Conservation (phyloP, 2,888 invertebrate species). For the Stratiomys singularior region DNA sequence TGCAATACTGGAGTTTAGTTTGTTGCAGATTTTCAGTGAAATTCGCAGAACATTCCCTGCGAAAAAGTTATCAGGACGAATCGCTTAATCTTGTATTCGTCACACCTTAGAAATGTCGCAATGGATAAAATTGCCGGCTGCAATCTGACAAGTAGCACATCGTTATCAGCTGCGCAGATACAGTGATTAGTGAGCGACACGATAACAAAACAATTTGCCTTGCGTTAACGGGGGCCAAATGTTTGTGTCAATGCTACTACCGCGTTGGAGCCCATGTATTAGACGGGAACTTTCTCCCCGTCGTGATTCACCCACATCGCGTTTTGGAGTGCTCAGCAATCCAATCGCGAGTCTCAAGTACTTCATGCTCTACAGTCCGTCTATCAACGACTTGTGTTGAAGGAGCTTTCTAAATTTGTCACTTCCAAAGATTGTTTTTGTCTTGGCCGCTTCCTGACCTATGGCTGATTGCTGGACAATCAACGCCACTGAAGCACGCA, state of each 20-base stretch:
- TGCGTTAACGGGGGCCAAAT: neutral
- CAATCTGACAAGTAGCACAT: neutral
- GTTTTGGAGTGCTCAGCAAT: too few relatives aligned
- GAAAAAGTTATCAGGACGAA: too few relatives aligned
- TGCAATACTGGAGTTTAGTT: too few relatives aligned
- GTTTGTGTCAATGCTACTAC: neutral
- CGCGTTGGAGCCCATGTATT: neutral
- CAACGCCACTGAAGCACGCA: too few relatives aligned
- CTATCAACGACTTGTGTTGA: too few relatives aligned
- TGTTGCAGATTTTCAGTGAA: too few relatives aligned
- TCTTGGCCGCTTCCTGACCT: neutral
- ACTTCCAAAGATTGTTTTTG: neutral
- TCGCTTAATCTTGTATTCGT: neutral
- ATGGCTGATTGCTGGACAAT: neutral
- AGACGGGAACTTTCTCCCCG: too few relatives aligned
- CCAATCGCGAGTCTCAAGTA: neutral
- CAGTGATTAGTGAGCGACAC: neutral
- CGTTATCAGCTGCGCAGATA: constrained; percentile 30
- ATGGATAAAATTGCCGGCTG: neutral
- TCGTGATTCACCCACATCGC: too few relatives aligned
- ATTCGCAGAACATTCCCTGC: too few relatives aligned
- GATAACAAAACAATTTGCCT: constrained; percentile 34
- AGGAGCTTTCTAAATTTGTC: too few relatives aligned
- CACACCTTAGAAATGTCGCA: neutral
- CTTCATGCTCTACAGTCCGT: neutral